Evolutionary conservation across 2,797 vertebrate species (phyloP).

Genomic region (Sebastes oblongus): DNA sequence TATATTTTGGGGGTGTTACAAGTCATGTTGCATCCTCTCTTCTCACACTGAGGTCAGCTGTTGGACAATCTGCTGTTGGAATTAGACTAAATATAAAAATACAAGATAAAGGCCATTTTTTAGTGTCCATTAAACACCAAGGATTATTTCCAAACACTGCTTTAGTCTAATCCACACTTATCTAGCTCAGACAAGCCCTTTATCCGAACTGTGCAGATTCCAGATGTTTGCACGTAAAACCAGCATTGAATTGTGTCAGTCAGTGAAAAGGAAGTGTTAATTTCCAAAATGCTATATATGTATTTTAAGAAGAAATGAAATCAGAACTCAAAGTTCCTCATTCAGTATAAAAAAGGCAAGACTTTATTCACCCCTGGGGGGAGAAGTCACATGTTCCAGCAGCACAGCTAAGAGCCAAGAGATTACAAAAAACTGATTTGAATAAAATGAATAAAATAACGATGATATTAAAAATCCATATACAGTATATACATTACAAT

Average conservation of each 20-base stretch:
- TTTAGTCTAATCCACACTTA: constrained; percentile 65
- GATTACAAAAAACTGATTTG: background rate
- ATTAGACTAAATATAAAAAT: constrained; percentile 18
- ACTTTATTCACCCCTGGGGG: background rate
- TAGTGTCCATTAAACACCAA: constrained; percentile 55
- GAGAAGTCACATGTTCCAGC: background rate
- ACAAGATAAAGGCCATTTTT: constrained; percentile 34
- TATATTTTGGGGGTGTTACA: background rate
- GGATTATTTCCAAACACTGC: constrained; percentile 59
- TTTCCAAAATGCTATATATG: background rate
- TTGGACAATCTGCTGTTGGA: constrained; percentile 14
- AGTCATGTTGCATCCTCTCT: background rate
- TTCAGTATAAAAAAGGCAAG: background rate
- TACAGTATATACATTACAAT: background rate
- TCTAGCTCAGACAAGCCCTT: constrained; percentile 49
- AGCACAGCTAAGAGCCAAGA: background rate
- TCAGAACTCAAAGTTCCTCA: background rate
- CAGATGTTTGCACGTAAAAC: constrained; percentile 6
- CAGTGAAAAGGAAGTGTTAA: background rate
- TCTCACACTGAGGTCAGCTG: background rate
- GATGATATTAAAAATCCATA: background rate
- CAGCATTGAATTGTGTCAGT: background rate
- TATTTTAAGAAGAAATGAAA: background rate
- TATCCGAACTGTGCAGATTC: constrained; percentile 20
- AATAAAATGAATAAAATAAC: background rate